A percentile compares a stretch with the other conserved stretches of the same genome.
phyloP scores from a whole-genome alignment of 2,888 invertebrate species.

The Hedychridium roseum region DNA sequence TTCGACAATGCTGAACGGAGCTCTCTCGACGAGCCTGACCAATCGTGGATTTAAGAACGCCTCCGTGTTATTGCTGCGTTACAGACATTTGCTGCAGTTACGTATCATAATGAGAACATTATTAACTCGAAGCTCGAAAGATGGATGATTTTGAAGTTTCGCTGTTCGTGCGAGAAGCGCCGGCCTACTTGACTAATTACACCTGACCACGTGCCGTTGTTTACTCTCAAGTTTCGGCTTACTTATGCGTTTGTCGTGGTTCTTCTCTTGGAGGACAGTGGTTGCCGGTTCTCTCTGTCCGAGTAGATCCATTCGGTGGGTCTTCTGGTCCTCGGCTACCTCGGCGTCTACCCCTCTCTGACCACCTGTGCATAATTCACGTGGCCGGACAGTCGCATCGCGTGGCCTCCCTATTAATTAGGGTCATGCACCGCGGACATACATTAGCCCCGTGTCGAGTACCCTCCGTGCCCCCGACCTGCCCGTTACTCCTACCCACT shows the following conservation, averaged over 20 bases:
- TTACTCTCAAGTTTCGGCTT: constrained; percentile 23
- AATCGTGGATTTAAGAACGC: constrained; percentile 17
- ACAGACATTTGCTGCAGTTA: too few species aligned
- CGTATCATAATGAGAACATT: too few species aligned
- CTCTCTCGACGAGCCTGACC: constrained; percentile 8
- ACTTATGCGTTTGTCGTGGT: neutral
- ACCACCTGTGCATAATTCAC: constrained; percentile 58
- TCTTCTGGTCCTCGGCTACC: neutral
- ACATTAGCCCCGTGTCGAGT: constrained; percentile 52
- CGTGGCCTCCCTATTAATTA: constrained; percentile 62
- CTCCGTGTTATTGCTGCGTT: too few species aligned
- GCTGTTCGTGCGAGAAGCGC: too few species aligned
- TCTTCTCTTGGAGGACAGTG: too few species aligned
- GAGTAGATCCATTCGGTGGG: neutral
- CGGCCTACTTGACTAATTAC: constrained; percentile 44
- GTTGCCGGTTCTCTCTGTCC: too few species aligned
- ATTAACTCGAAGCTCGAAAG: too few species aligned
- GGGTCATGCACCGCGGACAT: constrained; percentile 60
- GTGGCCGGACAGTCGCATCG: constrained; percentile 58
- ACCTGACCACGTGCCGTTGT: constrained; percentile 38
- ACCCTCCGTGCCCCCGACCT: constrained; percentile 30
- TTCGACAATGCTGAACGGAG: constrained; percentile 28
- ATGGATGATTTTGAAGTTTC: too few species aligned
- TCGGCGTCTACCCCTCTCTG: constrained; percentile 24
- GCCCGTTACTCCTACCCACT: constrained; percentile 16